phyloP scores from a whole-genome alignment of 2,113 vertebrate species.

The Myiozetetes cayanensis region DNA sequence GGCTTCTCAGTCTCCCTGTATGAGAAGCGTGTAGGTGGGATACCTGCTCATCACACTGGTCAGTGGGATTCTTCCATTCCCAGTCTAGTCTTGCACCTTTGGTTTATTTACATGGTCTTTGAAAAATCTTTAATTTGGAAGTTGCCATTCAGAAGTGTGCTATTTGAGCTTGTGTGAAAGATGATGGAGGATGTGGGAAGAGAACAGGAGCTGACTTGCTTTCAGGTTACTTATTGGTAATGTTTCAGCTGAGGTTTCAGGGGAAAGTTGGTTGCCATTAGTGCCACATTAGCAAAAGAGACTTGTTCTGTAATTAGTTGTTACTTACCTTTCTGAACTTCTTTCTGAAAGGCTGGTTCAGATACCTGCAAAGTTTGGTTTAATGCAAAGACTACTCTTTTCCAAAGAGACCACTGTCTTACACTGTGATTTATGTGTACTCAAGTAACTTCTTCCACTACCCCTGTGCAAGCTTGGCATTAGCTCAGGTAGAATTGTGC shows the following conservation, averaged over 20 bases:
- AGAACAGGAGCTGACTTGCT: background rate
- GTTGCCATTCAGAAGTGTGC: accelerated
- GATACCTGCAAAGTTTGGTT: background rate
- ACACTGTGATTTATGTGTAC: background rate
- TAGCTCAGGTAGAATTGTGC: background rate
- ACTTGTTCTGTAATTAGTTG: background rate
- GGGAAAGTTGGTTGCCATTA: background rate
- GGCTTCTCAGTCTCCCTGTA: background rate
- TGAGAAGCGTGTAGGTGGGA: background rate
- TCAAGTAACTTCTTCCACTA: background rate
- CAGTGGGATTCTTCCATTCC: background rate
- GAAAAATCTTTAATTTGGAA: background rate
- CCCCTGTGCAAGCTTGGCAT: background rate
- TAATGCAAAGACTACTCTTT: background rate
- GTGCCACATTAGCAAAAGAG: background rate
- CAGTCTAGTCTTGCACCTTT: background rate
- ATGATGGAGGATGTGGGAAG: background rate
- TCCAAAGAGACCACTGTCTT: background rate
- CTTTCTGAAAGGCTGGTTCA: background rate
- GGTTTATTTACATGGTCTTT: background rate
- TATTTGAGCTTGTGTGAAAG: background rate
- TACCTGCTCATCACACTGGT: background rate
- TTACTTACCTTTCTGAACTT: background rate
- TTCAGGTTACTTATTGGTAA: background rate
- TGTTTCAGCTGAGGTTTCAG: background rate